Base-by-base conservation (phyloP, 2,888 invertebrate genomes). In the Atethmia centrago region DNA sequence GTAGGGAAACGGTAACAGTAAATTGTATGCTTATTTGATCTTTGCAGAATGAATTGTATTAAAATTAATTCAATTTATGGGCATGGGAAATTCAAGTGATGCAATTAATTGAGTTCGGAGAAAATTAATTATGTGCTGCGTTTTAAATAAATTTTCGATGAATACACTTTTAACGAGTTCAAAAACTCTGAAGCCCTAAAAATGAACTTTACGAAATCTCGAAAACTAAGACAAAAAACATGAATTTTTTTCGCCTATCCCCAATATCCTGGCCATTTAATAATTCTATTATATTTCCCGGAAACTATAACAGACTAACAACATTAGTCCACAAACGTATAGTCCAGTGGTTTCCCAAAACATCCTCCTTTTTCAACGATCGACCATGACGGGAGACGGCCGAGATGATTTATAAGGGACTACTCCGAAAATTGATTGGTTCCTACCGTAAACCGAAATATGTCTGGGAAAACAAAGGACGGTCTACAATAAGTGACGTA, bases 401-500 rank as follows among this genome's bases (percentile, higher is more conserved):
- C 78, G 75, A 88, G 92, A 95, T 95, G 94, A 94, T 95, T 93
- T 95, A 95, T 95, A 93, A 88, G 93, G 91, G 90, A 89, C 87
- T 87, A 89, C 87, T 87, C 88, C 88, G 91, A 91, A 92, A 94
- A 95, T 95, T 94, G 94, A 95, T 95, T 94, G 93, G 93, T 85
- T 87, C 79, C 86, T 86, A 63, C 76, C 88, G 86, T 86, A 85
- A 87, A 88, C 89, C 90, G 90, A 92, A 94, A 93, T 92, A 92
- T 91, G 92, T 91, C 92, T 85, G 83, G 81, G 87, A 82, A 91
- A 94, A 92, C 90, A 93, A 92, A 90, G 89, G 88, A 75, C 59
- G 82, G 64, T 36, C 59, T 25, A 86, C 87, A 89, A 87, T 49
- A 58, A 58, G 71, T 71, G 67, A 87, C 83, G 83, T 82, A 55